These are phyloP conservation scores for Seriola rivoliana DNA, from an alignment of 2,113 vertebrate genomes.

Conservation along the genomic window DNA sequence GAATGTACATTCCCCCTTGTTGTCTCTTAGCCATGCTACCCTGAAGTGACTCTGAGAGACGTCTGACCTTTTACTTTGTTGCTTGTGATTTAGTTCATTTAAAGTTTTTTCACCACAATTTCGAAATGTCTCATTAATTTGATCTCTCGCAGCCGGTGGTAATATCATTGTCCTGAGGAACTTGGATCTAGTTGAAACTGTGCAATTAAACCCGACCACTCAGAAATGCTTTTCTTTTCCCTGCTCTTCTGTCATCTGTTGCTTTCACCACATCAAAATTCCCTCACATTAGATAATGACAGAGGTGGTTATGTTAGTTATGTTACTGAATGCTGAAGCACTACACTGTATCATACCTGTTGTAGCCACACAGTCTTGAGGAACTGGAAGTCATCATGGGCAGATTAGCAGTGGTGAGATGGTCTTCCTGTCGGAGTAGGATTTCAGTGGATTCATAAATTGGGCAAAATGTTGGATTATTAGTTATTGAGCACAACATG, in stretches of 20 bases:
- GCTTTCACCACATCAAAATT: conserved; percentile 42
- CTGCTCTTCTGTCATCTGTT: conserved; percentile 33
- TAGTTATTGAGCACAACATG: not conserved
- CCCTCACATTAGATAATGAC: conserved; percentile 47
- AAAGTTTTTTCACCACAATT: conserved; percentile 1
- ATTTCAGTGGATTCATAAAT: conserved; percentile 31
- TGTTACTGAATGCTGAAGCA: conserved; percentile 19
- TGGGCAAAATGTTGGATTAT: conserved; percentile 11
- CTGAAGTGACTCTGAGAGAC: conserved; percentile 56
- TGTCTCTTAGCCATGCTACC: conserved; percentile 44
- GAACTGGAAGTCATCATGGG: conserved; percentile 44
- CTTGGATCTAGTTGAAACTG: conserved; percentile 26
- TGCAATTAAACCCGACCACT: conserved; percentile 32
- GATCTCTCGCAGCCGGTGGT: conserved; percentile 57
- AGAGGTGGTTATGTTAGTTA: conserved; percentile 7
- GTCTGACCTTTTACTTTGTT: conserved; percentile 55
- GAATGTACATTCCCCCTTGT: conserved; percentile 50
- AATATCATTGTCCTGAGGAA: conserved; percentile 48
- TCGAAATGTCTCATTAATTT: conserved; percentile 42
- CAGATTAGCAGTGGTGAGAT: conserved; percentile 22
- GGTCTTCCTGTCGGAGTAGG: conserved; percentile 45
- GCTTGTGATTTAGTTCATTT: conserved; percentile 52
- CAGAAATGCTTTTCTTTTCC: not conserved
- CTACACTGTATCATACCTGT: not conserved
- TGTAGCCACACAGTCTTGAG: conserved; percentile 29